These are phyloP conservation scores for Pelodytes ibericus DNA, from an alignment of 2,797 vertebrate species.

Conservation along the genomic window DNA sequence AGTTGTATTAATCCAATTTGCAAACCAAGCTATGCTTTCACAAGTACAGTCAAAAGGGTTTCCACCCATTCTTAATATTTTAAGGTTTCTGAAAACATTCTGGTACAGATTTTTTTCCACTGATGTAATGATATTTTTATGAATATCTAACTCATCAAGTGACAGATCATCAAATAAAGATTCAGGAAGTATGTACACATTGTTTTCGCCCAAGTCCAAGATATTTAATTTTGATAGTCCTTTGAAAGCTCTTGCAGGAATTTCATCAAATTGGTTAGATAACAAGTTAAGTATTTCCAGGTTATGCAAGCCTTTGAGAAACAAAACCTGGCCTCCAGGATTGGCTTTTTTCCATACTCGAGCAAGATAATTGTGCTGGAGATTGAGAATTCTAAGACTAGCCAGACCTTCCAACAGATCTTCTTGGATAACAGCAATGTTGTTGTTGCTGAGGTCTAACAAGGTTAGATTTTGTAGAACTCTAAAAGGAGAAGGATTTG, in stretches of 20 bases:
- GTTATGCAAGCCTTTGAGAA: slow-evolving; percentile 74
- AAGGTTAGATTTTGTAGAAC: slow-evolving; percentile 77
- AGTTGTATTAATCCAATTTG: slow-evolving; percentile 84
- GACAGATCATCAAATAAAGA: slow-evolving; percentile 82
- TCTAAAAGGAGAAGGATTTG: slow-evolving; percentile 82
- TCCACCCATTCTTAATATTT: slow-evolving; percentile 77
- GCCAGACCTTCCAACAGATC: slow-evolving; percentile 77
- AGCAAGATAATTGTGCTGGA: slow-evolving; percentile 95
- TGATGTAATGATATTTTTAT: slow-evolving; percentile 89
- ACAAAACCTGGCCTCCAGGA: slow-evolving; percentile 84
- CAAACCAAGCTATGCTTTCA: slow-evolving; percentile 93
- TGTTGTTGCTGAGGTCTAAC: slow-evolving; percentile 94
- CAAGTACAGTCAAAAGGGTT: slow-evolving; percentile 98
- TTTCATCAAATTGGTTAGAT: slow-evolving; percentile 90
- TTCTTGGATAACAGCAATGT: slow-evolving; percentile 85
- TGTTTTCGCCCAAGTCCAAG: slow-evolving; percentile 81
- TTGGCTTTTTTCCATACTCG: slow-evolving; percentile 88
- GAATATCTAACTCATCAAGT: slow-evolving; percentile 75
- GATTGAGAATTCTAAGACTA: slow-evolving; percentile 80
- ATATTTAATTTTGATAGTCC: slow-evolving; percentile 74
- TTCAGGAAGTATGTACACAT: slow-evolving; percentile 79
- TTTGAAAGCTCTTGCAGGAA: slow-evolving; percentile 77
- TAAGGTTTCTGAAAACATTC: slow-evolving; percentile 76
- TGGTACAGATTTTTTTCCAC: slow-evolving; percentile 82
- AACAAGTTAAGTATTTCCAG: slow-evolving; percentile 80